Base-by-base conservation (phyloP, 64 coral and sea anemone species). In the Actinia equina region DNA sequence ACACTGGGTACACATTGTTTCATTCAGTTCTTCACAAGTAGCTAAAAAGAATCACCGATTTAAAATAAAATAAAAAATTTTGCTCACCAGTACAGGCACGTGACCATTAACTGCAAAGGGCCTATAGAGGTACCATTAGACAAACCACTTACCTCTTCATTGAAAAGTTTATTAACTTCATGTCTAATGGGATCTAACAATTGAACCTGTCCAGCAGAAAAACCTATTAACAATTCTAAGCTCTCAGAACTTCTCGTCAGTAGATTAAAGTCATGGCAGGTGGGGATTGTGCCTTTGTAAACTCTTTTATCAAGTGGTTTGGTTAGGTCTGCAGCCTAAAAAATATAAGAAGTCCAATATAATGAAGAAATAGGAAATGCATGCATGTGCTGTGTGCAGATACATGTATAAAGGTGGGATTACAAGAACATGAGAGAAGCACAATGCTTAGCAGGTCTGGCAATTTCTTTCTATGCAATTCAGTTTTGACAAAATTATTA, bases 161-260 rank as follows among this genome's bases (percentile, higher is more conserved):
- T 98, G 70, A 98, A 98, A 20, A 98, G 92, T 57, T 98, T 98
- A 76, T 89, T 98, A 61, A 98, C 95, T 87, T 98, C 95, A 91
- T 94, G 95, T 91, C 84, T 85, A 14, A 98, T 88, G 65, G 95
- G 95, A 69, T 98, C 95, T 67, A 98, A 85, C 8, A 98, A 88
- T 56, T 98, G 95, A 19, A 98, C 95, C 76, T 98, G 95, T 44
- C 95, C 95, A 83, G 92, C 92, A 67, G 95, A 98, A 53, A 98
- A 98, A 27, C 95, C 95, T 86, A 98, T 91, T 74, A 98, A 84
- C 44, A 98, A 82, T 26, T 98, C 95, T 69, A 98, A 91, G 43
- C 95, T 98, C 25, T 98, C 95, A 61, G 89, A 54, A 78, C 92
- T 91, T 76, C 95, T 88, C 49, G 95, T 98, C 82, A 98, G 80